Percentiles rank a stretch among this genome's conserved stretches.
These are phyloP conservation scores for Alligator mississippiensis DNA, from an alignment of 2,113 vertebrate genomes.

Conservation along the genomic window DNA sequence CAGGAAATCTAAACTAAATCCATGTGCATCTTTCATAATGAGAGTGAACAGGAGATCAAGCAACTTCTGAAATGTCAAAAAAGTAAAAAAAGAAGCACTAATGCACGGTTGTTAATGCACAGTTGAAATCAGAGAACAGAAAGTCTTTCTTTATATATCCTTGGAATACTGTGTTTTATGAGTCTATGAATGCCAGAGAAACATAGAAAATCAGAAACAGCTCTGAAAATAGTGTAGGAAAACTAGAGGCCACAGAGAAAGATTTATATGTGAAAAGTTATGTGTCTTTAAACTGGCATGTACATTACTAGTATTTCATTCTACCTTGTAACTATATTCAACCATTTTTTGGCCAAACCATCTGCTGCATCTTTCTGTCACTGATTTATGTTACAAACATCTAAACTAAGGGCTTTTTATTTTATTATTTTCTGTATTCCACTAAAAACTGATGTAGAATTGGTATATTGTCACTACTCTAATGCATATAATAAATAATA, in stretches of 20 bases:
- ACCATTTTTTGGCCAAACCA: neutral
- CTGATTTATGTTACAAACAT: neutral
- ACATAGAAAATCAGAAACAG: neutral
- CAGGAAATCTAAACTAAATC: neutral
- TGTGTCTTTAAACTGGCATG: neutral
- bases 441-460: neutral
- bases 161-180: neutral
- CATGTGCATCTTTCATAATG: neutral
- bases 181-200: neutral
- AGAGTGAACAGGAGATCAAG: neutral
- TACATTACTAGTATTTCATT: neutral
- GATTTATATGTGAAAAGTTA: neutral
- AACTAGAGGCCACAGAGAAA: neutral
- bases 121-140: neutral
- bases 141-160: neutral
- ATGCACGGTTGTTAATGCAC: neutral
- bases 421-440: neutral
- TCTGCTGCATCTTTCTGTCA: neutral
- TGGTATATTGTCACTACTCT: neutral
- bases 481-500: neutral
- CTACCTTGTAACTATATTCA: neutral
- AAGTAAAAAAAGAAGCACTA: neutral
- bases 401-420: neutral
- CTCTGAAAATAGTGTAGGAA: neutral
- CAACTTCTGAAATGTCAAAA: neutral